These are phyloP conservation scores for Anticlea derivata DNA, from an alignment of 2,888 invertebrate species.

Conservation along the genomic window DNA sequence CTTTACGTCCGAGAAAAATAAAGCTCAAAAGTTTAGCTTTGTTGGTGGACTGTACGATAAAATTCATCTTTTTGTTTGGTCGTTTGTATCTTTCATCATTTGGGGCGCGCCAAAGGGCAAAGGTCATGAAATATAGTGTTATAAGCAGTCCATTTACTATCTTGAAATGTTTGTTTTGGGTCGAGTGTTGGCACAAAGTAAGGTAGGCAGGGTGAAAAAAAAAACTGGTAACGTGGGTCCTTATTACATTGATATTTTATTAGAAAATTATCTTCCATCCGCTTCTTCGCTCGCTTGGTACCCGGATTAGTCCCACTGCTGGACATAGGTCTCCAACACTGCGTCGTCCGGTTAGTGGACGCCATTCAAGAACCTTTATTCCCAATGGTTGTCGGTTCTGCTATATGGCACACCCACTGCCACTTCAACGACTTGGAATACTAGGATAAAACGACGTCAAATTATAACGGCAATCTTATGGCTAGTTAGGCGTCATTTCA, in stretches of 20 bases:
- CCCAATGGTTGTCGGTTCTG: too few species aligned
- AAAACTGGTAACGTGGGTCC: neutral
- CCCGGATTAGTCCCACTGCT: too few species aligned
- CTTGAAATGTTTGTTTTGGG: constrained; percentile 17
- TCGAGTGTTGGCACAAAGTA: neutral
- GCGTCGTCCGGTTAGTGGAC: too few species aligned
- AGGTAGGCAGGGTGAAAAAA: neutral
- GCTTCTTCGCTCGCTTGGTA: too few species aligned
- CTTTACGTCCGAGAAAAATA: constrained; percentile 11
- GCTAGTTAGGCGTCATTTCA: too few species aligned
- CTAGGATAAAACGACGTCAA: too few species aligned
- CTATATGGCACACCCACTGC: too few species aligned
- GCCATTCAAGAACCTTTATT: too few species aligned
- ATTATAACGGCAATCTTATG: too few species aligned
- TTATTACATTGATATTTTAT: neutral
- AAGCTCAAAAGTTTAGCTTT: constrained; percentile 7
- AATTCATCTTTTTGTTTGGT: constrained; percentile 35
- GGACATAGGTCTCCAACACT: too few species aligned
- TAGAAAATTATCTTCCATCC: neutral
- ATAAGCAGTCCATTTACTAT: constrained; percentile 21
- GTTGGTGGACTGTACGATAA: constrained; percentile 15
- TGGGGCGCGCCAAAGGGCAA: constrained; percentile 43
- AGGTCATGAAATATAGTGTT: constrained; percentile 38
- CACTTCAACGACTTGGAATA: too few species aligned
- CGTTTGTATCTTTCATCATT: constrained; percentile 36